phyloP scores from a whole-genome alignment of 2,113 vertebrate genomes.

The Eurystomus gularis region DNA sequence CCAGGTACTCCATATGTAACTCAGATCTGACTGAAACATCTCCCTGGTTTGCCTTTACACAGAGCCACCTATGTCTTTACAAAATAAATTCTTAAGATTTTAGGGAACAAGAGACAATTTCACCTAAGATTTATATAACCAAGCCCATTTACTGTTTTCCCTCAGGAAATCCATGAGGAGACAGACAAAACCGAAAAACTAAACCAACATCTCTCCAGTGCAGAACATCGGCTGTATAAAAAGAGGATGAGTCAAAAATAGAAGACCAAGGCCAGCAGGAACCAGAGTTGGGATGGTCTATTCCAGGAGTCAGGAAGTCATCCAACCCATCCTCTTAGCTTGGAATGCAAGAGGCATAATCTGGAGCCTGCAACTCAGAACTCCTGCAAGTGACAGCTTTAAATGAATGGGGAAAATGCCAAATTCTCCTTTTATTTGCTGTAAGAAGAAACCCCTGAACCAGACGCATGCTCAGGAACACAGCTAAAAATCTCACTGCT shows the following conservation, averaged over 20 bases:
- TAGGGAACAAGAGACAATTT: not conserved
- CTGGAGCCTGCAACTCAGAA: not conserved
- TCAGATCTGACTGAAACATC: not conserved
- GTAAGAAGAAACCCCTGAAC: not conserved
- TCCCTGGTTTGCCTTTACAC: not conserved
- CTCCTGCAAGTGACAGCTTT: not conserved
- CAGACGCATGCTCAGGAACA: not conserved
- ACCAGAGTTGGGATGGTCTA: not conserved
- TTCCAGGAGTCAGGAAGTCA: constrained; percentile 41
- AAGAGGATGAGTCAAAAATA: not conserved
- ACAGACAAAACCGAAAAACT: not conserved
- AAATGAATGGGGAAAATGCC: not conserved
- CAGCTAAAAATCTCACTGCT: not conserved
- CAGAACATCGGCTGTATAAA: not conserved
- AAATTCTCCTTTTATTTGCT: not conserved
- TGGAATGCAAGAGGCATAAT: not conserved
- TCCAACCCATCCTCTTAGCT: constrained; percentile 17
- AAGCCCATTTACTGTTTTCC: not conserved
- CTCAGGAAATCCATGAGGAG: not conserved
- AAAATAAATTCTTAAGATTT: not conserved
- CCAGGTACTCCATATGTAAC: not conserved
- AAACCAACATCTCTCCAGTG: not conserved
- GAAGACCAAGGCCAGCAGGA: not conserved
- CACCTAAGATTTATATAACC: not conserved
- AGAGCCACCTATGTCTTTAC: not conserved